Evolutionary conservation across 2,113 vertebrate genomes (phyloP).

Genomic region (Rallus limicola): DNA sequence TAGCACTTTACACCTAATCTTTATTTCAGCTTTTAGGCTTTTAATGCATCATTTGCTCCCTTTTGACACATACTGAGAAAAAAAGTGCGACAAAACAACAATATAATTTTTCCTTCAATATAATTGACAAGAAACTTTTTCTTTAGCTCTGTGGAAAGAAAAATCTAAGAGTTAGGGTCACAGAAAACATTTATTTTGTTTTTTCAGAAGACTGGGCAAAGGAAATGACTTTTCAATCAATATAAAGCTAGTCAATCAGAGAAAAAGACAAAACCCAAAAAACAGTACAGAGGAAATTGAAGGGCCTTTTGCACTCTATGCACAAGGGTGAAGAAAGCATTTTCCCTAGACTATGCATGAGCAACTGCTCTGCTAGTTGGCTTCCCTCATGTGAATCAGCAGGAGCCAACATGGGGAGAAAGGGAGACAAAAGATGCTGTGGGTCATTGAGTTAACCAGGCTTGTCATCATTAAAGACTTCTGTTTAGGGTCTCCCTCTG

Average conservation of each 20-base stretch:
- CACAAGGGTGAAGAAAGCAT: slow-evolving; percentile 13
- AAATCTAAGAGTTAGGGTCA: slow-evolving; percentile 58
- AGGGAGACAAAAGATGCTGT: slow-evolving; percentile 47
- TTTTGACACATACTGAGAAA: slow-evolving; percentile 68
- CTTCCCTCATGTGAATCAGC: slow-evolving; percentile 20
- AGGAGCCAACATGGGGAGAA: slow-evolving; percentile 32
- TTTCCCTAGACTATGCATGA: slow-evolving; percentile 25
- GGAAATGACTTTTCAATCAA: slow-evolving; percentile 63
- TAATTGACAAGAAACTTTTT: slow-evolving; percentile 61
- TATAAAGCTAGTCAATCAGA: slow-evolving; percentile 62
- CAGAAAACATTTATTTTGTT: slow-evolving; percentile 67
- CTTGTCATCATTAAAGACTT: slow-evolving; percentile 56
- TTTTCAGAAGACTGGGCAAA: slow-evolving; percentile 65
- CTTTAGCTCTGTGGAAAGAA: slow-evolving; percentile 30
- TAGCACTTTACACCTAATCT: slow-evolving; percentile 75
- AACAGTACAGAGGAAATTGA: slow-evolving; percentile 40
- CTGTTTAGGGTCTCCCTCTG: slow-evolving; percentile 22
- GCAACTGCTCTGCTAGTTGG: slow-evolving; percentile 10
- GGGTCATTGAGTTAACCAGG: slow-evolving; percentile 62
- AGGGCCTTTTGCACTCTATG: slow-evolving; percentile 30
- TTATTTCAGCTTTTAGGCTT: slow-evolving; percentile 70
- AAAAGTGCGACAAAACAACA: slow-evolving; percentile 55
- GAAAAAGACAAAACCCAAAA: neutral
- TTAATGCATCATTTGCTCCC: slow-evolving; percentile 72
- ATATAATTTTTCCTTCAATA: slow-evolving; percentile 59